phyloP scores from a whole-genome alignment of 2,888 invertebrate species.

The Lasioglossum lativentre region DNA sequence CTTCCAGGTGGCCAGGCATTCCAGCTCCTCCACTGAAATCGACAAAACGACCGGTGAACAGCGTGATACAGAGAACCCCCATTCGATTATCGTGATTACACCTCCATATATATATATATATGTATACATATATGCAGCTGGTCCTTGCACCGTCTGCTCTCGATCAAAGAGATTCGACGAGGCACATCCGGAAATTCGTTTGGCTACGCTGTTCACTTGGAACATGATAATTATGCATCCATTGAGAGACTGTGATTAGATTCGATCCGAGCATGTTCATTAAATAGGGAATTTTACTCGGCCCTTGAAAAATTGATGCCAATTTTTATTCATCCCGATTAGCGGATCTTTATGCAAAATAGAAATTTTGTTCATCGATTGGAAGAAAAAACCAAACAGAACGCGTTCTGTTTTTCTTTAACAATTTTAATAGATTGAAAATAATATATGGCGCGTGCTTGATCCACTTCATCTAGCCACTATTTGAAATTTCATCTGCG shows the following conservation, averaged over 20 bases:
- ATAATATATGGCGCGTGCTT: no score
- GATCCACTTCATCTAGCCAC: no score
- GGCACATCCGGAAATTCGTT: not conserved
- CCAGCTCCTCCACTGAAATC: conserved; percentile 93
- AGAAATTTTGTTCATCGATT: no score
- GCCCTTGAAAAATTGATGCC: not conserved
- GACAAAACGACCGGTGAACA: conserved; percentile 19
- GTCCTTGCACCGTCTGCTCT: not conserved
- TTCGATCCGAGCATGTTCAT: not conserved
- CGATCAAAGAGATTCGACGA: not conserved
- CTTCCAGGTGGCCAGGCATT: conserved; percentile 97
- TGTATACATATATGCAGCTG: not conserved
- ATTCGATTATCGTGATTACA: not conserved
- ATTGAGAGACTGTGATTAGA: not conserved
- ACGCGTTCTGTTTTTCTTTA: no score
- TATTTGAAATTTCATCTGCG: no score
- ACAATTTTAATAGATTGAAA: no score
- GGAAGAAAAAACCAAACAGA: no score
- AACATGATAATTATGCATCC: not conserved
- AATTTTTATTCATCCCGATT: not conserved
- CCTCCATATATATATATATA: not conserved
- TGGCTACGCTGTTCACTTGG: not conserved
- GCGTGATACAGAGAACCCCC: not conserved
- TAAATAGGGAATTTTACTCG: not conserved
- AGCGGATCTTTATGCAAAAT: no score